Conservation (phyloP, 2,113 vertebrate species). For the Perognathus longimembris region DNA sequence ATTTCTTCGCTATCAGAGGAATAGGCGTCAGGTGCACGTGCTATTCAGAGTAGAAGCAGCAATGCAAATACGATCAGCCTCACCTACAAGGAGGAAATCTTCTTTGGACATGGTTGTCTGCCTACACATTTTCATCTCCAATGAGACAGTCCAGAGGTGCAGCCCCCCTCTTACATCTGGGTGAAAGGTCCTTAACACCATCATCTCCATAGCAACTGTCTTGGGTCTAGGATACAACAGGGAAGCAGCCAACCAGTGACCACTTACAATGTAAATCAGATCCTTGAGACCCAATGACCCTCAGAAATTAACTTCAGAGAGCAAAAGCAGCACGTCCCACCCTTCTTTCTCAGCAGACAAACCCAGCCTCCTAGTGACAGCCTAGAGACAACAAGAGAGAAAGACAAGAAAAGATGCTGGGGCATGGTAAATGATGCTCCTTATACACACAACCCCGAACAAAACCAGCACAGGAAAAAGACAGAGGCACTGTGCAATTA, state of each 20-base stretch:
- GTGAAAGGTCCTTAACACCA: not conserved
- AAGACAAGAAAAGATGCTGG: not conserved
- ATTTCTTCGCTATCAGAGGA: not conserved
- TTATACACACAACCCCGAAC: not conserved
- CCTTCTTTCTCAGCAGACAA: not conserved
- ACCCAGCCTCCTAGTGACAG: conserved; percentile 35
- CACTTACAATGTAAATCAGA: conserved; percentile 70
- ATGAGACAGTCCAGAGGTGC: conserved; percentile 40
- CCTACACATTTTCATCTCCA: not conserved
- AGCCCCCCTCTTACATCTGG: not conserved
- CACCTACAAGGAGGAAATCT: not conserved
- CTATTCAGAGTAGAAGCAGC: not conserved
- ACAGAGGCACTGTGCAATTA: conserved; percentile 34
- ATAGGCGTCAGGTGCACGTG: not conserved
- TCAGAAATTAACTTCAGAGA: not conserved
- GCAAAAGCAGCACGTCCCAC: not conserved
- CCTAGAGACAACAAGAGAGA: not conserved
- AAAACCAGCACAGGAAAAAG: conserved; percentile 4
- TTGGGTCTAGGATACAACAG: conserved; percentile 79
- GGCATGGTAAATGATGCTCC: conserved; percentile 23
- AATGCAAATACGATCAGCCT: not conserved
- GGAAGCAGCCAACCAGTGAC: conserved; percentile 67
- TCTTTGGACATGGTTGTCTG: not conserved
- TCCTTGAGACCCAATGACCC: not conserved
- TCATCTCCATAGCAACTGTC: conserved; percentile 82